These are phyloP conservation scores for Polypterus bichir DNA, from an alignment of 2,113 vertebrate genomes.

Conservation along the genomic window DNA sequence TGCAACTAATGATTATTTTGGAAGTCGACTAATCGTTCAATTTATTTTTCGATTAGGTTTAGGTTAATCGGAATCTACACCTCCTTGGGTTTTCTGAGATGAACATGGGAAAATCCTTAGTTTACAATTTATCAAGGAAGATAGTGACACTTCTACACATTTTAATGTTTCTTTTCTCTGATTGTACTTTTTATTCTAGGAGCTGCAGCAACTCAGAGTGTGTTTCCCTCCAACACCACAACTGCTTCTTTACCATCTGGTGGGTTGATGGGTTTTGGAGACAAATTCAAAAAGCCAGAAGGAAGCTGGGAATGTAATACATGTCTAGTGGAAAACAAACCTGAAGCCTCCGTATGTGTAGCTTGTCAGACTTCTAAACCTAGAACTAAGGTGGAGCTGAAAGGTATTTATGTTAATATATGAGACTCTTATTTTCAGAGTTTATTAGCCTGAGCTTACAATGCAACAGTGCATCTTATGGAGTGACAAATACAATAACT, in stretches of 20 bases:
- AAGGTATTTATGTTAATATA: slow-evolving; percentile 52
- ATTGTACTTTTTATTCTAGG: slow-evolving; percentile 27
- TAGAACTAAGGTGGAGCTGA: slow-evolving; percentile 58
- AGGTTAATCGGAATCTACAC: too few relatives aligned
- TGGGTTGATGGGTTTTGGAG: slow-evolving; percentile 41
- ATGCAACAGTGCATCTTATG: too few relatives aligned
- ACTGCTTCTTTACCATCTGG: slow-evolving; percentile 35
- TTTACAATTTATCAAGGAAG: neutral
- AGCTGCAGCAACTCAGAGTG: slow-evolving; percentile 29
- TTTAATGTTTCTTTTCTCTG: neutral
- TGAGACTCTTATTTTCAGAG: too few relatives aligned
- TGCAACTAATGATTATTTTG: too few relatives aligned
- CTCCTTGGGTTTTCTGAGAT: too few relatives aligned
- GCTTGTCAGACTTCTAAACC: slow-evolving; percentile 46
- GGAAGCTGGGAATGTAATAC: slow-evolving; percentile 56
- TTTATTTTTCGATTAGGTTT: too few relatives aligned
- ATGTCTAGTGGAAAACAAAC: slow-evolving; percentile 48
- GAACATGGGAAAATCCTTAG: too few relatives aligned
- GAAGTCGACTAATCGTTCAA: too few relatives aligned
- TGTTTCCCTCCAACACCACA: slow-evolving; percentile 33
- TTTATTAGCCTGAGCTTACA: too few relatives aligned
- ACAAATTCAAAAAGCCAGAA: slow-evolving; percentile 56
- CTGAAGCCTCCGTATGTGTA: slow-evolving; percentile 41
- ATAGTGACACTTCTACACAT: slow-evolving; percentile 12
- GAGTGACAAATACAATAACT: too few relatives aligned